phyloP scores from a whole-genome alignment of 2,113 vertebrate genomes.

The Dryoscopus gambensis region DNA sequence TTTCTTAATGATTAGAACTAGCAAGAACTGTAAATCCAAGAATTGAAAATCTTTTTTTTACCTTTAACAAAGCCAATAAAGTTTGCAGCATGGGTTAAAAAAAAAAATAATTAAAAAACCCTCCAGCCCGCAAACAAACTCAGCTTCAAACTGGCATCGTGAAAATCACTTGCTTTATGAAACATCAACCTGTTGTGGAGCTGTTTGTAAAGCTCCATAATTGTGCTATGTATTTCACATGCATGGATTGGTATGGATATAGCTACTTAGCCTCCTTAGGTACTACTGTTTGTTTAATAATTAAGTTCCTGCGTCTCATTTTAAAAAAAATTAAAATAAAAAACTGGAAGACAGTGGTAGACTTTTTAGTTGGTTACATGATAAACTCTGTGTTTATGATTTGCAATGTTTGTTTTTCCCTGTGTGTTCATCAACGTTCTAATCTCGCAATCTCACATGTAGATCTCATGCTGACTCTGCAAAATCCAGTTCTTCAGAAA shows the following conservation, averaged over 20 bases:
- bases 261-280: neutral
- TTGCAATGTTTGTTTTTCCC: neutral
- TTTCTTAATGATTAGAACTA: neutral
- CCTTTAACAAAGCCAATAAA: neutral
- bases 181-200: neutral
- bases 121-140: neutral
- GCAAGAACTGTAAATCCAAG: neutral
- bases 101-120: neutral
- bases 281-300: neutral
- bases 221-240: neutral
- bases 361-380: neutral
- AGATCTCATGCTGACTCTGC: conserved; percentile 84
- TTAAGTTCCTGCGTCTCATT: neutral
- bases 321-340: neutral
- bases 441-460: neutral
- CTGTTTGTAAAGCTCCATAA: neutral
- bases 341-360: neutral
- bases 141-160: neutral
- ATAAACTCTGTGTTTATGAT: neutral
- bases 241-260: neutral
- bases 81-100: neutral
- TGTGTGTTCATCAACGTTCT: neutral
- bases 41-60: neutral
- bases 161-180: neutral
- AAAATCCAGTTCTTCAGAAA: conserved; percentile 91